Evolutionary conservation across 1,140 invertebrate genomes (phyloP).

Genomic region (Drosophila prosaltans): DNA sequence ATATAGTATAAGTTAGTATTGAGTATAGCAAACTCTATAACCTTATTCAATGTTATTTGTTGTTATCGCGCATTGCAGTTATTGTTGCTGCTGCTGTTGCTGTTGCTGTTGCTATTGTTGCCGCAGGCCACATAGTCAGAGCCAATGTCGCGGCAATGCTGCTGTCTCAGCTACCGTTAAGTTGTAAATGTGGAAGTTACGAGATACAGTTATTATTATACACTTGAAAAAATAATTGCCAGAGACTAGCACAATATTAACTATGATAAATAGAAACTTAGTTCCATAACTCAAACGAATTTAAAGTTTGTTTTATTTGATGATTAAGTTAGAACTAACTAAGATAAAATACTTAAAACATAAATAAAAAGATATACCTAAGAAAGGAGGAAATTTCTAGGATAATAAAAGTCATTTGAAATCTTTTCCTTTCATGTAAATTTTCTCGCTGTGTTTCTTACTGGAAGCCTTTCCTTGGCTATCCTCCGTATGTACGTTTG

Average conservation of each 20-base stretch:
- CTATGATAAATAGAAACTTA: too few species aligned
- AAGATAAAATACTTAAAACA: too few species aligned
- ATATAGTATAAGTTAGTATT: background rate
- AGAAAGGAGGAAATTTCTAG: too few species aligned
- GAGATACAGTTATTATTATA: conserved; percentile 40
- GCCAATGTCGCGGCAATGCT: conserved; percentile 64
- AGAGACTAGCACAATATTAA: background rate
- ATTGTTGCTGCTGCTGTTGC: conserved; percentile 14
- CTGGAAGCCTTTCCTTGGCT: background rate
- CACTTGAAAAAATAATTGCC: conserved; percentile 38
- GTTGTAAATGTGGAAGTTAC: conserved; percentile 60
- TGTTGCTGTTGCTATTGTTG: conserved; percentile 18
- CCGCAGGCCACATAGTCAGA: conserved; percentile 35
- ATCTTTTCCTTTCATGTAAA: background rate
- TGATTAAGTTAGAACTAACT: too few species aligned
- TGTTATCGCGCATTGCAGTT: conserved; percentile 49
- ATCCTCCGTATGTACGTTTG: background rate
- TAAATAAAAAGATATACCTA: too few species aligned
- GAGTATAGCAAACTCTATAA: conserved; percentile 59
- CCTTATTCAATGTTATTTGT: conserved; percentile 70
- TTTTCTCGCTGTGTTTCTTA: background rate
- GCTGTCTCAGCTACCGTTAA: conserved; percentile 47
- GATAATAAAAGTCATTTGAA: too few species aligned
- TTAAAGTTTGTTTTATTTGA: too few species aligned
- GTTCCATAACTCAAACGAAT: too few species aligned